phyloP scores from a whole-genome alignment of 2,888 invertebrate species.

The Agrotis segetum region DNA sequence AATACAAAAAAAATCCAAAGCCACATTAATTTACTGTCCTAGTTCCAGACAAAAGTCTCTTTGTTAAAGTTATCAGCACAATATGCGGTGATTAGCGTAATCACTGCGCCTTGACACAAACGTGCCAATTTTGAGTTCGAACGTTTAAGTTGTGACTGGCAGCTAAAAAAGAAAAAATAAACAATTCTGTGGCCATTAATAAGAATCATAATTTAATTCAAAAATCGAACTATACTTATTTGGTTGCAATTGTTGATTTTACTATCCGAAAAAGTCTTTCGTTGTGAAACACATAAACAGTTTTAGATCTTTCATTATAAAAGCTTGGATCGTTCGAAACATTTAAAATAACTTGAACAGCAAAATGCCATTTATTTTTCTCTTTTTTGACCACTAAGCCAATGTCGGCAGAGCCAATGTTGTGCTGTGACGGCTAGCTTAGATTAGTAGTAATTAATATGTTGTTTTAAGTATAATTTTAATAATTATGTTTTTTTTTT shows the following conservation, averaged over 20 bases:
- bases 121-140: conserved; percentile 47
- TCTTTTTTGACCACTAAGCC: no score
- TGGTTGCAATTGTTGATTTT: background rate
- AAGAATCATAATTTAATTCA: background rate
- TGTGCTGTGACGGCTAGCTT: no score
- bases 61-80: conserved; percentile 58
- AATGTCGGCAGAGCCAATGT: no score
- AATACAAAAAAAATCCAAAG: conserved; percentile 26
- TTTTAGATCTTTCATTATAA: background rate
- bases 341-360: background rate
- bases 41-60: conserved; percentile 57
- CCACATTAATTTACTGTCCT: conserved; percentile 47
- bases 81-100: conserved; percentile 56
- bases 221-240: conserved; percentile 1
- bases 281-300: background rate
- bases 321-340: background rate
- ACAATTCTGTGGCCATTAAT: background rate
- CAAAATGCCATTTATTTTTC: background rate
- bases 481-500: no score
- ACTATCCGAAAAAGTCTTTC: background rate
- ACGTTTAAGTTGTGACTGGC: conserved; percentile 1
- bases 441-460: no score
- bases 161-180: background rate
- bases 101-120: conserved; percentile 58
- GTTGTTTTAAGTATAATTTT: no score